Evolutionary conservation across 2,888 invertebrate genomes (phyloP).

Genomic region (Vesta saturnalis): DNA sequence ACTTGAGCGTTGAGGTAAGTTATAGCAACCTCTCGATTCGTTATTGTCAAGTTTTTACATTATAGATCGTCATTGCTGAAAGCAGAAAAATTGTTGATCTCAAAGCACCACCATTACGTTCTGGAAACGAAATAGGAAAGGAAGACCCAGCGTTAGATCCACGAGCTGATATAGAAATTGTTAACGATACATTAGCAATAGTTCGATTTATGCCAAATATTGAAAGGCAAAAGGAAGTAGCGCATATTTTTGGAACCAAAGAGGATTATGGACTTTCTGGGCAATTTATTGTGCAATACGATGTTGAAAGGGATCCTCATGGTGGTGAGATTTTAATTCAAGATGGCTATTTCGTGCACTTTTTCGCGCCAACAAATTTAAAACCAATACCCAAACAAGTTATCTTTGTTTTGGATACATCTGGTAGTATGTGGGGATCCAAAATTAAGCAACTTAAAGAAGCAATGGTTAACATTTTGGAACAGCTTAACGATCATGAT

Average conservation of each 20-base stretch:
- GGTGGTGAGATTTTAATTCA: conserved; percentile 71
- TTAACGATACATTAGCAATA: conserved; percentile 48
- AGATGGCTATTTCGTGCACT: conserved; percentile 80
- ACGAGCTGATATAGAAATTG: conserved; percentile 49
- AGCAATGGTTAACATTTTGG: conserved; percentile 74
- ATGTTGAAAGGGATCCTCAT: conserved; percentile 68
- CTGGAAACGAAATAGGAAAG: conserved; percentile 71
- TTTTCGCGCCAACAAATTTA: conserved; percentile 72
- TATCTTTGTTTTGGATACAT: conserved; percentile 78
- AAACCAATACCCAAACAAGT: conserved; percentile 72
- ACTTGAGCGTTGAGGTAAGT: conserved; percentile 67
- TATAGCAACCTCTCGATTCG: not conserved
- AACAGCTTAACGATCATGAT: conserved; percentile 70
- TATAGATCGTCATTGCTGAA: conserved; percentile 71
- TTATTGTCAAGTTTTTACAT: no score
- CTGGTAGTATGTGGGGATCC: conserved; percentile 77
- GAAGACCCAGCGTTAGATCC: conserved; percentile 62
- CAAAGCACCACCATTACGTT: conserved; percentile 67
- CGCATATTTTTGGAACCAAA: conserved; percentile 56
- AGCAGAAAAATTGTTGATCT: conserved; percentile 66
- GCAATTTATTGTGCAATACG: conserved; percentile 76
- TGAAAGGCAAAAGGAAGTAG: conserved; percentile 68
- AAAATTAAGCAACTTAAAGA: conserved; percentile 73
- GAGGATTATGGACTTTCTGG: conserved; percentile 66
- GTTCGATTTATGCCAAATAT: conserved; percentile 69